A percentile compares a stretch with the other conserved stretches of the same genome.
Evolutionary conservation across 2,113 vertebrate genomes (phyloP).

Genomic region (Rhea americana): DNA sequence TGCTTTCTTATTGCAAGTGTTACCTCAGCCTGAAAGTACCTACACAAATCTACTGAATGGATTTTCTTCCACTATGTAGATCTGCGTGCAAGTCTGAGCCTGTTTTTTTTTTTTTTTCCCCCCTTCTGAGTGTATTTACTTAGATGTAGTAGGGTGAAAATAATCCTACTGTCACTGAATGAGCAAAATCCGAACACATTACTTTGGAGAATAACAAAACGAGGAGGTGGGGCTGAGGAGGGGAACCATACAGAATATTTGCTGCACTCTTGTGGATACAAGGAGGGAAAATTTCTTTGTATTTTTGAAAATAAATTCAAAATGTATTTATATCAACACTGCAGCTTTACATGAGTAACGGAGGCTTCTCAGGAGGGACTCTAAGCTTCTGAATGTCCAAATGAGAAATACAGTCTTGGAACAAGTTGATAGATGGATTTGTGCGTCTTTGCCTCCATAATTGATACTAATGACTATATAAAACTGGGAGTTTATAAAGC

Average conservation of each 20-base stretch:
- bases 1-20: not conserved
- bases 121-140: not conserved
- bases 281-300: not conserved
- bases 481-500: not conserved
- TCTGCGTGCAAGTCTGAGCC: not conserved
- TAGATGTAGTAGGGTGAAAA: not conserved
- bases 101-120: conserved; percentile 16
- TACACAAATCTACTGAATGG: not conserved
- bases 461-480: not conserved
- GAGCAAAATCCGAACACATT: not conserved
- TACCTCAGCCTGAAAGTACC: not conserved
- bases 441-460: not conserved
- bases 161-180: conserved; percentile 18
- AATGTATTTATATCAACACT: not conserved
- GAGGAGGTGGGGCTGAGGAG: not conserved
- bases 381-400: not conserved
- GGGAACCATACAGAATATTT: not conserved
- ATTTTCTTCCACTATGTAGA: not conserved
- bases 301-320: not conserved
- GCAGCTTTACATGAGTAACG: not conserved
- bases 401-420: not conserved
- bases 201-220: not conserved
- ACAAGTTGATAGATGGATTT: not conserved
- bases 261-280: conserved; percentile 29
- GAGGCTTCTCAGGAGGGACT: not conserved